A percentile compares a stretch with the other conserved stretches of the same genome.
Conservation (phyloP, 2,888 invertebrate genomes). For the Chrysina gloriosa region DNA sequence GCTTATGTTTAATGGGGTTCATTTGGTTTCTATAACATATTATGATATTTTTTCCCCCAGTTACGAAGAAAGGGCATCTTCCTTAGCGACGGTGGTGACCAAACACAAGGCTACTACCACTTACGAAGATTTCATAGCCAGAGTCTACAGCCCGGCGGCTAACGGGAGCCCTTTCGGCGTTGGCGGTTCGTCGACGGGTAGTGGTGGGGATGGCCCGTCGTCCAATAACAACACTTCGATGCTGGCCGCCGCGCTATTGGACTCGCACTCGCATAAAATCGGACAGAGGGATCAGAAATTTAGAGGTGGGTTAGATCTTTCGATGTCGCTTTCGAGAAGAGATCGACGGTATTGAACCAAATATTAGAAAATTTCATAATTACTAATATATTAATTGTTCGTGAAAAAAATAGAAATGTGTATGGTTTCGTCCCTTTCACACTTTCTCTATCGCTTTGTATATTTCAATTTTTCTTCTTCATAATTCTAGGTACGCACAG, state of each 20-base stretch:
- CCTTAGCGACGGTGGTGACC: constrained; percentile 84
- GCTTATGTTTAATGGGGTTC: too few species aligned
- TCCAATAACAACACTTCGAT: constrained; percentile 66
- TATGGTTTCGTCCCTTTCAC: background rate
- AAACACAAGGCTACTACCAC: constrained; percentile 89
- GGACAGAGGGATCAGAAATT: constrained; percentile 58
- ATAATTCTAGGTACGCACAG: constrained; percentile 7
- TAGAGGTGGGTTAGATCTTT: constrained; percentile 58
- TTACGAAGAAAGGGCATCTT: constrained; percentile 90
- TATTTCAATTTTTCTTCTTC: background rate
- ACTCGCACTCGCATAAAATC: constrained; percentile 64
- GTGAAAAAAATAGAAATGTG: too few species aligned
- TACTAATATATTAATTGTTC: too few species aligned
- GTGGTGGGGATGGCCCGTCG: constrained; percentile 55
- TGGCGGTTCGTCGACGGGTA: constrained; percentile 50
- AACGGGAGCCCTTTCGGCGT: constrained; percentile 66
- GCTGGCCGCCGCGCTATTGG: constrained; percentile 71
- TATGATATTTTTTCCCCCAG: constrained; percentile 66
- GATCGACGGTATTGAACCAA: too few species aligned
- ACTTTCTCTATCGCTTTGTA: background rate
- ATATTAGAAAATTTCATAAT: too few species aligned
- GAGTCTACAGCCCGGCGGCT: constrained; percentile 76
- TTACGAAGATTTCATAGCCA: constrained; percentile 88
- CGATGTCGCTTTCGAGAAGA: too few species aligned
- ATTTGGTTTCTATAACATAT: too few species aligned